phyloP scores from a whole-genome alignment of 1,140 invertebrate genomes.

The Camponotus pennsylvanicus region DNA sequence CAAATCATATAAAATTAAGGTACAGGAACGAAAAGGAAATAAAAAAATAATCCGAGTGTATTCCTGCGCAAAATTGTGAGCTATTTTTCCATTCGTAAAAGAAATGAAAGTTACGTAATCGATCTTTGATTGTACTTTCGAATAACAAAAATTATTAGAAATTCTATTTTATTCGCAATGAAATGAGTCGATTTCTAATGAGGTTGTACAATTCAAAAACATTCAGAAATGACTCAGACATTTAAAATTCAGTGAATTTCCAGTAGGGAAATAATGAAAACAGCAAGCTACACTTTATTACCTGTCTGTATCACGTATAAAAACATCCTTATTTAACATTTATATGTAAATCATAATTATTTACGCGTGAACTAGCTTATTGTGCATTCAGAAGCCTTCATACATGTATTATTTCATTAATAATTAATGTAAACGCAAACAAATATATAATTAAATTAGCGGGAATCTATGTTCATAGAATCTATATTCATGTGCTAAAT shows the following conservation, averaged over 20 bases:
- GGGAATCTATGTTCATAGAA: neutral
- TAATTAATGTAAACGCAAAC: constrained; percentile 4
- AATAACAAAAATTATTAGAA: constrained; percentile 29
- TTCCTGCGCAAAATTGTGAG: constrained; percentile 11
- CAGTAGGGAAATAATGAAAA: neutral
- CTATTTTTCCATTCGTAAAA: neutral
- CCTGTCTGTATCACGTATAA: neutral
- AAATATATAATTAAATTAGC: constrained; percentile 35
- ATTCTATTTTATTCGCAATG: constrained; percentile 11
- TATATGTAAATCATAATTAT: constrained; percentile 11
- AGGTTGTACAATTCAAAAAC: constrained; percentile 6
- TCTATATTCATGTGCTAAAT: neutral
- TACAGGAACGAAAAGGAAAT: too few species aligned
- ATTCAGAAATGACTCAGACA: constrained; percentile 19
- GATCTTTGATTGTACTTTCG: neutral
- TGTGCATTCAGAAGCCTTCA: neutral
- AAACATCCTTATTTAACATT: neutral
- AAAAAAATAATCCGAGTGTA: neutral
- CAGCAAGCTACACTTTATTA: neutral
- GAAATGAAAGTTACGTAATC: constrained; percentile 31
- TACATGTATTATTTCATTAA: constrained; percentile 8
- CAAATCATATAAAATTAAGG: too few species aligned
- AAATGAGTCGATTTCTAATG: constrained; percentile 35
- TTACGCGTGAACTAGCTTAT: constrained; percentile 23
- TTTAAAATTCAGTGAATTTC: constrained; percentile 20